These are phyloP conservation scores for Oxystoma pomonae DNA, from an alignment of 2,888 invertebrate genomes.

Conservation along the genomic window DNA sequence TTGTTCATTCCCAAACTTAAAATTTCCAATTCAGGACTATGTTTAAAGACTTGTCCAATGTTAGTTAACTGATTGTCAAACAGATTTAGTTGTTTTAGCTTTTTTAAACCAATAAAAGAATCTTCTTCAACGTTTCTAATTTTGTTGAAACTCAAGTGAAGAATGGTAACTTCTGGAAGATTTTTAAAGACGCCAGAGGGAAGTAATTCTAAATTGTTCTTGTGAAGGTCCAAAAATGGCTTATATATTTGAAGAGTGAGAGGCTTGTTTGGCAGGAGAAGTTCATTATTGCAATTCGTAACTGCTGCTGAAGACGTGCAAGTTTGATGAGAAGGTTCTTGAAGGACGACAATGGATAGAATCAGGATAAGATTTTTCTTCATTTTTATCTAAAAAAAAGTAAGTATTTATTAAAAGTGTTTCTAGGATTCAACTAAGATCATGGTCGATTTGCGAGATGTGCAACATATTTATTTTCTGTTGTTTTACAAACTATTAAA, in stretches of 20 bases:
- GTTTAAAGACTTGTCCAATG: not conserved
- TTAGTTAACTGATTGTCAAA: not conserved
- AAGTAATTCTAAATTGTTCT: slow-evolving; percentile 12
- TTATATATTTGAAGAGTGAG: slow-evolving; percentile 18
- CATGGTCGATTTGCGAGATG: no score
- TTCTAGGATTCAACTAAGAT: no score
- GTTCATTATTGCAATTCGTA: not conserved
- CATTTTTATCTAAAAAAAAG: no score
- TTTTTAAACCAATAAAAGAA: slow-evolving; percentile 15
- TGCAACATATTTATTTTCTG: no score
- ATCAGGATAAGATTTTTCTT: not conserved
- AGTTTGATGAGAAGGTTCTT: not conserved
- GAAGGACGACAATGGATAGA: not conserved
- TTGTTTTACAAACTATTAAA: no score
- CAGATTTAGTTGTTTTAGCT: not conserved
- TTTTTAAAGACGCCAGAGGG: slow-evolving; percentile 13
- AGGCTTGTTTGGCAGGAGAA: not conserved
- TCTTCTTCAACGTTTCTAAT: slow-evolving; percentile 26
- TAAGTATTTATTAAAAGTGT: no score
- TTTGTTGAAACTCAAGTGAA: slow-evolving; percentile 32
- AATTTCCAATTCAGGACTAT: not conserved
- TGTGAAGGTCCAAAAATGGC: not conserved
- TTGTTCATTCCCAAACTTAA: not conserved
- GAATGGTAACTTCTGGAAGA: slow-evolving; percentile 12
- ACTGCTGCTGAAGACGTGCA: not conserved